Base-by-base conservation (phyloP, 2,888 invertebrate species). In the Eupithecia centaureata region DNA sequence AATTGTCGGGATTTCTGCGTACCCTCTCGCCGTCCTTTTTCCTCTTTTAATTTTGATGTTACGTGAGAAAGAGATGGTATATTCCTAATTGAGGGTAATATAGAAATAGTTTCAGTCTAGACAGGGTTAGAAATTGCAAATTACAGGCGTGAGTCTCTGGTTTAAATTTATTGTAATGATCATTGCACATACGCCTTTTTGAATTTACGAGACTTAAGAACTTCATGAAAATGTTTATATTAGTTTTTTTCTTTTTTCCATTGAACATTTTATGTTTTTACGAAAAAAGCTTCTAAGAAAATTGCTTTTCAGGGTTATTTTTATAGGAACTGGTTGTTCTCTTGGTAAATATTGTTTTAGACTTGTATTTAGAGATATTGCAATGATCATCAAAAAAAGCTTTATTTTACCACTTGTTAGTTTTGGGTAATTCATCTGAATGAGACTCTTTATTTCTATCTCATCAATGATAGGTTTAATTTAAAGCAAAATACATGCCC, bases 71-170 rank as follows among this genome's bases (percentile, higher is more conserved):
- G 83, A 76, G 86, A 88, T 47, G 35, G 57, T 47, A 30, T 61
- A 70, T 35, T 57, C n/a, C 76, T 89, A 89, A 91, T 89, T 88
- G 86, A 85, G 84, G 86, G 88, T 85, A 89, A 89, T 90, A 86
- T 84, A 79, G 84, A 84, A 89, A 90, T 90, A 90, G 90, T 90
- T 92, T 87, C 77, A 91, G 91, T 91, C 91, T 91, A 91, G 91
- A 92, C 91, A 84, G 84, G 81, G 86, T 88, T 86, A 85, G 82
- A 85, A 84, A 85, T 87, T 85, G 84, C 82, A 82, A 88, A 86
- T 89, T 85, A 87, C 86, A 84, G 84, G 85, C 85, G 83, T 86
- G 82, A 86, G 78, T 81, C 76, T 79, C 78, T 82, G 82, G 82
- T 86, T 86, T 82, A 85, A 86, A 86, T 86, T 84, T 86, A 81